phyloP scores from a whole-genome alignment of 2,113 vertebrate genomes.

The Burhinus oedicnemus region DNA sequence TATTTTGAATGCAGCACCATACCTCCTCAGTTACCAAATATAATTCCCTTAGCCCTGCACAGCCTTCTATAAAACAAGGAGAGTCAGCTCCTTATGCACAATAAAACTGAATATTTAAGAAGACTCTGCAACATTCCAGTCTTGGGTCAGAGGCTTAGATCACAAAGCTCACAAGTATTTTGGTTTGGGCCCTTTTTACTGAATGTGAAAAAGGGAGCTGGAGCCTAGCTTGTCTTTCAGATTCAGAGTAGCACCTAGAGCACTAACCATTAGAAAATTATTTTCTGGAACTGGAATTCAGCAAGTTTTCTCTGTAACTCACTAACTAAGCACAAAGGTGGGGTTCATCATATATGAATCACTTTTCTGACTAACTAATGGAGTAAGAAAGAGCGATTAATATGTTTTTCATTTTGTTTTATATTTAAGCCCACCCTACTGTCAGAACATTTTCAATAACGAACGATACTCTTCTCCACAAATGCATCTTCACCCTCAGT shows the following conservation, averaged over 20 bases:
- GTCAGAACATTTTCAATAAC: not conserved
- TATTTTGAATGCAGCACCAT: not conserved
- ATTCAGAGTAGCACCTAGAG: not conserved
- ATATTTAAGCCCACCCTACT: not conserved
- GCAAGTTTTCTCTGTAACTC: not conserved
- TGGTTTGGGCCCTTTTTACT: not conserved
- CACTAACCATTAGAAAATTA: not conserved
- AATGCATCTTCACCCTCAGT: not conserved
- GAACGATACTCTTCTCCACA: not conserved
- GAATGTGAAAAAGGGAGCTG: not conserved
- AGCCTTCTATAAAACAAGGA: not conserved
- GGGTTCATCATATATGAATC: not conserved
- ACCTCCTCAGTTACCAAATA: not conserved
- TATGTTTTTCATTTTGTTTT: not conserved
- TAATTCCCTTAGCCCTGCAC: not conserved
- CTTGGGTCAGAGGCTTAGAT: not conserved
- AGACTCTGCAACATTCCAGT: not conserved
- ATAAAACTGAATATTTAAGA: not conserved
- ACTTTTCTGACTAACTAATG: not conserved
- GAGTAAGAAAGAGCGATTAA: not conserved
- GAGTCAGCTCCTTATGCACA: not conserved
- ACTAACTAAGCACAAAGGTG: not conserved
- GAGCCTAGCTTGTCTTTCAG: not conserved
- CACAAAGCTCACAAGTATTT: not conserved
- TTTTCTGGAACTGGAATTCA: not conserved